Evolutionary conservation across 2,113 vertebrate species (phyloP).

Genomic region (Pimephales promelas): DNA sequence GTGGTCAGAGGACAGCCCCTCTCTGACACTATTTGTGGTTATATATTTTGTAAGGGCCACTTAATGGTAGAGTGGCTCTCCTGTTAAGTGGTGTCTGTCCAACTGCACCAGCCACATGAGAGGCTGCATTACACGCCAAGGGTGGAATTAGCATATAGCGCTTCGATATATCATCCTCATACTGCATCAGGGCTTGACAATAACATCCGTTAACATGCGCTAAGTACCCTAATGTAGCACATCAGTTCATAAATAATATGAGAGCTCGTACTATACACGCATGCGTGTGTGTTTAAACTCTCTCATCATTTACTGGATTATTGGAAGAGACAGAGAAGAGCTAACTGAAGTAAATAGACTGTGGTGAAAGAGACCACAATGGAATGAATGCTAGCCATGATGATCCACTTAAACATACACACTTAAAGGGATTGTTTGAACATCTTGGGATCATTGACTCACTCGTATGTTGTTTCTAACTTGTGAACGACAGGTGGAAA

Average conservation of each 20-base stretch:
- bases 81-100: constrained; percentile 87
- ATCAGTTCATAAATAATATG: constrained; percentile 99
- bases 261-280: constrained; percentile 91
- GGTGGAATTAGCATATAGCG: constrained; percentile 89
- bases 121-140: constrained; percentile 84
- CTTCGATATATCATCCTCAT: constrained; percentile 96
- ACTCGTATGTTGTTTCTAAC: neutral
- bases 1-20: constrained; percentile 71
- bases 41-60: constrained; percentile 80
- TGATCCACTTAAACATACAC: constrained; percentile 3
- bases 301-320: constrained; percentile 99
- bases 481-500: neutral
- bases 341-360: constrained; percentile 19
- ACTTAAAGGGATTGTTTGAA: neutral
- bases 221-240: constrained; percentile 99
- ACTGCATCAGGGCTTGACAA: constrained; percentile 93
- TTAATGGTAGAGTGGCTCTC: constrained; percentile 85
- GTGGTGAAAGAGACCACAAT: constrained; percentile 58
- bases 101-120: constrained; percentile 85
- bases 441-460: neutral
- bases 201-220: constrained; percentile 99
- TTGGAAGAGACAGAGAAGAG: constrained; percentile 90
- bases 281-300: constrained; percentile 98
- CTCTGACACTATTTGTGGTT: constrained; percentile 75
- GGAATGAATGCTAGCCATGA: constrained; percentile 74